phyloP scores from a whole-genome alignment of 30 jellyfish, hydroid and myxozoan genomes.

The Mastigias papua region DNA sequence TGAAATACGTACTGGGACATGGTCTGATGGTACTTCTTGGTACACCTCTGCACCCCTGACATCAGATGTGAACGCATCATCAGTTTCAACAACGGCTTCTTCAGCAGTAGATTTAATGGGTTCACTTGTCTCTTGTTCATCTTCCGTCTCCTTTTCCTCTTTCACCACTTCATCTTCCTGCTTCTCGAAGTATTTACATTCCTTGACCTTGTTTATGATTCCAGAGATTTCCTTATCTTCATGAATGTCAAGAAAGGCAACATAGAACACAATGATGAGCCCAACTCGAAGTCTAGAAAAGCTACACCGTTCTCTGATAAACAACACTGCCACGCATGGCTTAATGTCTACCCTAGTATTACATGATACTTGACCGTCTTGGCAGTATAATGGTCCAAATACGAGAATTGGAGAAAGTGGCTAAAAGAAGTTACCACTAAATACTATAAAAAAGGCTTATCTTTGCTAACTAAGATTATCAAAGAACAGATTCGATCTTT shows the following conservation, averaged over 20 bases:
- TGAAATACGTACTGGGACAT: neutral
- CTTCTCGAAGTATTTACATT: constrained; percentile 83
- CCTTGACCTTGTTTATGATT: constrained; percentile 52
- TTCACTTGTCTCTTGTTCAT: constrained; percentile 29
- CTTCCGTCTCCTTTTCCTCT: constrained; percentile 29
- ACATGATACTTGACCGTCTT: too few species aligned
- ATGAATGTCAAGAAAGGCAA: constrained; percentile 10
- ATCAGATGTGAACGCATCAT: constrained; percentile 32
- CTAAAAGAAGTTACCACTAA: too few species aligned
- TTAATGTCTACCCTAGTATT: too few species aligned
- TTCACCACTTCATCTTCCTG: constrained; percentile 37
- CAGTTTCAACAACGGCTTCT: constrained; percentile 18
- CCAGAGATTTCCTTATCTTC: constrained; percentile 72
- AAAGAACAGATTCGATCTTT: too few species aligned
- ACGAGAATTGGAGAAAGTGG: too few species aligned
- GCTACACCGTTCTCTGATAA: too few species aligned
- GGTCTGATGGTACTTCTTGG: constrained; percentile 72
- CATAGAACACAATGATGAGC: too few species aligned
- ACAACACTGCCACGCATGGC: too few species aligned
- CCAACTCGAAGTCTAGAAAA: too few species aligned
- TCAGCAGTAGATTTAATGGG: constrained; percentile 32
- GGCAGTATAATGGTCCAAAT: too few species aligned
- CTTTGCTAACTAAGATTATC: too few species aligned
- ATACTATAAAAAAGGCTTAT: too few species aligned
- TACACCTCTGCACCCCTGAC: constrained; percentile 52